These are phyloP conservation scores for Parnassius orleans DNA, from an alignment of 2,888 invertebrate species.

Conservation along the genomic window DNA sequence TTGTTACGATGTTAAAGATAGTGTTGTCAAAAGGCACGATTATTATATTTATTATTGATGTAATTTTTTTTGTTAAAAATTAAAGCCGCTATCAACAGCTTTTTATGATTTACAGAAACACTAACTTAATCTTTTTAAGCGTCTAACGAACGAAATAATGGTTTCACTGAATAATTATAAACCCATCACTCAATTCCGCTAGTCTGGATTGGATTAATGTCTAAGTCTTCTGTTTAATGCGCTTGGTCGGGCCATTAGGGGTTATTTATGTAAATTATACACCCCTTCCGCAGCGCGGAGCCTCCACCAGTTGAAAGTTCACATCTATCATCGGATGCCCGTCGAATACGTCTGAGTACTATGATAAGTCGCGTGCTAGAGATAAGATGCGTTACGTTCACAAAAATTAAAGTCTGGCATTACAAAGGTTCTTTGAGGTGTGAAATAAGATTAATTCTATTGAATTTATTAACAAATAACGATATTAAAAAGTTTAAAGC, in stretches of 20 bases:
- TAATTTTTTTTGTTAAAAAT: too few relatives aligned
- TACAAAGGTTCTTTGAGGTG: neutral
- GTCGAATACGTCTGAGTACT: conserved; percentile 42
- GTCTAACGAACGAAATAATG: neutral
- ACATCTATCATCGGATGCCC: conserved; percentile 40
- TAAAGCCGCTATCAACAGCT: too few relatives aligned
- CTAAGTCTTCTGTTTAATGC: conserved; percentile 32
- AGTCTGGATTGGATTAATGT: conserved; percentile 44
- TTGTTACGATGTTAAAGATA: too few relatives aligned
- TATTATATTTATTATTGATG: too few relatives aligned
- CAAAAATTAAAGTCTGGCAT: neutral
- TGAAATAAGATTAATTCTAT: neutral
- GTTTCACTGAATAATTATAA: conserved; percentile 31
- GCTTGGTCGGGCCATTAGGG: conserved; percentile 46
- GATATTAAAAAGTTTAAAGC: too few relatives aligned
- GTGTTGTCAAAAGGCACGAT: too few relatives aligned
- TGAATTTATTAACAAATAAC: too few relatives aligned
- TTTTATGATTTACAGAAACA: neutral
- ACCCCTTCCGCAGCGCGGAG: conserved; percentile 24
- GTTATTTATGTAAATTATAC: conserved; percentile 57
- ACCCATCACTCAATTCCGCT: conserved; percentile 34
- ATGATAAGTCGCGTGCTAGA: conserved; percentile 9
- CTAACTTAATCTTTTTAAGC: neutral
- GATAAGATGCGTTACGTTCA: neutral
- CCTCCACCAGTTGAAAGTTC: conserved; percentile 25